Base-by-base conservation (phyloP, 1,140 invertebrate species). In the Luehdorfia chinensis region DNA sequence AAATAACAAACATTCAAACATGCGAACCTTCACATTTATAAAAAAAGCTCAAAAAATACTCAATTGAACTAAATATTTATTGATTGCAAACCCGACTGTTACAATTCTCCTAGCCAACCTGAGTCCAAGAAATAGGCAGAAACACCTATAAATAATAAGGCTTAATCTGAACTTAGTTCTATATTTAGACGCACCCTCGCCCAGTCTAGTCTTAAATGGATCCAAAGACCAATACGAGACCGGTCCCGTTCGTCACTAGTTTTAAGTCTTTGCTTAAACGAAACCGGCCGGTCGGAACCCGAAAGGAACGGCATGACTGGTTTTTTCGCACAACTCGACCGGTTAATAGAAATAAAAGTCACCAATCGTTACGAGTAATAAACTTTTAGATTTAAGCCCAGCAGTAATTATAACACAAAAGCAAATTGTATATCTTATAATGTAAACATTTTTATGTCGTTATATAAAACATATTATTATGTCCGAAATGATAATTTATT, bases 261-360 rank as follows among this genome's bases (percentile, higher is more conserved):
- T 43, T 43, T 28, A 43, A 43, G 39, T 43, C 39, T 43, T 28
- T 25, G 23, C 23, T 25, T 41, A 11, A 43, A 28, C 52, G 55
- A 59, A 62, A 57, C 57, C 50, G 44, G 47, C 36, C 32, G 31
- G 43, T 36, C 46, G 43, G 50, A 44, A 55, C 63, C 52, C 51
- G 52, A 55, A 59, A 55, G 41, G 50, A 60, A 51, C 54, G 21
- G 36, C 32, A 34, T 55, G 49, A 65, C 67, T 60, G 52, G 63
- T 69, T 73, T 60, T 52, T 67, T 72, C 55, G 46, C 39, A 13
- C 62, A 59, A 55, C 45, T 34, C 13, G 14, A 66, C 60, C 58
- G 58, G 63, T 62, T 41, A 18, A 60, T 59, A 59, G 37, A 50
- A 43, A 54, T 53, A 50, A 59, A 50, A 39, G 52, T 48, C 43